Percentiles rank a stretch among this genome's conserved stretches.
phyloP scores from a whole-genome alignment of 2,888 invertebrate genomes.

The Caenorhabditis auriculariae region DNA sequence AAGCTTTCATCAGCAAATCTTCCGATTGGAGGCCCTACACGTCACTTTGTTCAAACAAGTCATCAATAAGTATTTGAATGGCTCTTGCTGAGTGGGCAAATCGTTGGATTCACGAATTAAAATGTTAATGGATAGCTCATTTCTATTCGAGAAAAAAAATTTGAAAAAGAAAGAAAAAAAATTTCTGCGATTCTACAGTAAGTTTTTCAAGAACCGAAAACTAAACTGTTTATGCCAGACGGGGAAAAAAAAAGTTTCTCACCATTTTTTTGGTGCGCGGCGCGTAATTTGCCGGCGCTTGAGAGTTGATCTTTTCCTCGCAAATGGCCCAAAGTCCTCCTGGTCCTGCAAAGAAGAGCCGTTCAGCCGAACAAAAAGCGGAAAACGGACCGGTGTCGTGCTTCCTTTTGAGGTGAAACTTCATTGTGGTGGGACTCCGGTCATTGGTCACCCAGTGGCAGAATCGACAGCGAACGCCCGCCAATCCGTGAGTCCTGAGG shows the following conservation, averaged over 20 bases:
- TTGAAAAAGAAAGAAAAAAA: not conserved
- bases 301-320: constrained; percentile 50
- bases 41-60: not conserved
- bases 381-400: constrained; percentile 40
- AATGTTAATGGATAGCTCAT: not conserved
- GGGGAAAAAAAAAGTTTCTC: not conserved
- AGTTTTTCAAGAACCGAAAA: too few species aligned
- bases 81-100: not conserved
- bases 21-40: constrained; percentile 30
- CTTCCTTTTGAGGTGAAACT: constrained; percentile 50
- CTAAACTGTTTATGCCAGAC: not conserved
- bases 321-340: constrained; percentile 51
- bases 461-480: constrained; percentile 48
- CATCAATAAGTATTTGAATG: constrained; percentile 3
- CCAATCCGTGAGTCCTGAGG: constrained; percentile 41
- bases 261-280: constrained; percentile 35
- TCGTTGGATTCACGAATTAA: not conserved
- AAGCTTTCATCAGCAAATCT: constrained; percentile 25
- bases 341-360: constrained; percentile 21
- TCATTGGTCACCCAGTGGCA: constrained; percentile 53
- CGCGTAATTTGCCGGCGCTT: constrained; percentile 47
- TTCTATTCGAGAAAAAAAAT: not conserved
- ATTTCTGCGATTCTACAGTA: too few species aligned
- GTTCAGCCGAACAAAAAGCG: not conserved
- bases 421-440: constrained; percentile 52